These are phyloP conservation scores for Mongoloraphidia duomilia DNA, from an alignment of 2,888 invertebrate genomes.

Conservation along the genomic window DNA sequence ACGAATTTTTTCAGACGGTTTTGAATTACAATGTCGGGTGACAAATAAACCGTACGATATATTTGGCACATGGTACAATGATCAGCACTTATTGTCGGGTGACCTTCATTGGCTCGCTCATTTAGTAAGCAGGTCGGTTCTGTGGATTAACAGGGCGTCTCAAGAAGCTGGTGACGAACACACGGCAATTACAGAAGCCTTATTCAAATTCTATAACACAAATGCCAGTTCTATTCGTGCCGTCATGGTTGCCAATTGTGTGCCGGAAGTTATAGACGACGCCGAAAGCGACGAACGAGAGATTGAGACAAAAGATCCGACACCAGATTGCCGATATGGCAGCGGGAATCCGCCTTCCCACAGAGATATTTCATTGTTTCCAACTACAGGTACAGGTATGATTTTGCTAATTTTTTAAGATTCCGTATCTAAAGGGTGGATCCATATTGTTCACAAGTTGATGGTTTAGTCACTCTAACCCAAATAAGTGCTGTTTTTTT, in stretches of 20 bases:
- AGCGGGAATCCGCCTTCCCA: constrained; percentile 39
- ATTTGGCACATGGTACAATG: constrained; percentile 81
- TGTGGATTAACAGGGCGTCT: constrained; percentile 71
- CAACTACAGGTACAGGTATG: too few species aligned
- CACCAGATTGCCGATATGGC: constrained; percentile 18
- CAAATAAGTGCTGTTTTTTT: too few species aligned
- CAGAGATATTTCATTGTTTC: constrained; percentile 24
- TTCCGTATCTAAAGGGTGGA: too few species aligned
- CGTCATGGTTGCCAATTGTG: constrained; percentile 61
- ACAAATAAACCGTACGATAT: constrained; percentile 76
- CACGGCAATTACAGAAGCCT: constrained; percentile 51
- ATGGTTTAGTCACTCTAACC: too few species aligned
- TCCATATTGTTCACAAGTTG: too few species aligned
- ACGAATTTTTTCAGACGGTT: constrained; percentile 37
- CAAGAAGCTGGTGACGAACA: constrained; percentile 68
- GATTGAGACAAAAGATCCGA: constrained; percentile 14
- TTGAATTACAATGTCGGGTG: constrained; percentile 56
- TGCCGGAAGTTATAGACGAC: constrained; percentile 29
- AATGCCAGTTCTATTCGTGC: constrained; percentile 68
- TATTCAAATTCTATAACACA: constrained; percentile 53
- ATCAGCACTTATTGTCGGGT: constrained; percentile 64
- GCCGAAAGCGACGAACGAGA: constrained; percentile 21
- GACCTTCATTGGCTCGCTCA: constrained; percentile 69
- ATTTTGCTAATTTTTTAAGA: too few species aligned
- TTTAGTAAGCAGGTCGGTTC: constrained; percentile 53